Conservation (phyloP, 2,113 vertebrate species). For the Pachycephala philippinensis region DNA sequence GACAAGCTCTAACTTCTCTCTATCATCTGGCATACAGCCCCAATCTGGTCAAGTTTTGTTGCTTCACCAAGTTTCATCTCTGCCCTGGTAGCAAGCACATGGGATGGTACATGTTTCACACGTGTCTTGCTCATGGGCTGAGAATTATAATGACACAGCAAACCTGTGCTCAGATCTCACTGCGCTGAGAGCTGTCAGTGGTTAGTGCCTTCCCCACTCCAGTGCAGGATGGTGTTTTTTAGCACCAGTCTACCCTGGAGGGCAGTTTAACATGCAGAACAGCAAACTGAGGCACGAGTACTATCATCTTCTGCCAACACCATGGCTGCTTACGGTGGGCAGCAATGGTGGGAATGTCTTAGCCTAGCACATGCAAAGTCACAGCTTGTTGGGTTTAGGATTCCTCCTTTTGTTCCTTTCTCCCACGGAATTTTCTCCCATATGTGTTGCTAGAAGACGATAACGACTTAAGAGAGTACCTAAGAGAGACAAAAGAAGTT, state of each 20-base stretch:
- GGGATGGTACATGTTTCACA: neutral
- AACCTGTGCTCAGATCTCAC: neutral
- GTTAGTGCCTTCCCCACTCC: fast-evolving
- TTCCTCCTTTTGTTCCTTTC: neutral
- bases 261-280: neutral
- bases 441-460: neutral
- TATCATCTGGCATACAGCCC: neutral
- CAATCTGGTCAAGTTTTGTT: neutral
- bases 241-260: neutral
- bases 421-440: neutral
- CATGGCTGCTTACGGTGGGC: neutral
- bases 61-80: neutral
- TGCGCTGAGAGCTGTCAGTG: neutral
- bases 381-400: neutral
- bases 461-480: neutral
- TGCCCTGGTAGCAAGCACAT: neutral
- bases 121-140: fast-evolving
- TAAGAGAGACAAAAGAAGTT: neutral
- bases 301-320: neutral
- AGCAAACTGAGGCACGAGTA: fast-evolving
- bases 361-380: neutral
- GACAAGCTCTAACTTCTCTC: neutral
- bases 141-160: neutral
- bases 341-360: neutral
- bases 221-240: fast-evolving